These are phyloP conservation scores for Ectobius pallidus DNA, from an alignment of 2,888 invertebrate species.

Conservation along the genomic window DNA sequence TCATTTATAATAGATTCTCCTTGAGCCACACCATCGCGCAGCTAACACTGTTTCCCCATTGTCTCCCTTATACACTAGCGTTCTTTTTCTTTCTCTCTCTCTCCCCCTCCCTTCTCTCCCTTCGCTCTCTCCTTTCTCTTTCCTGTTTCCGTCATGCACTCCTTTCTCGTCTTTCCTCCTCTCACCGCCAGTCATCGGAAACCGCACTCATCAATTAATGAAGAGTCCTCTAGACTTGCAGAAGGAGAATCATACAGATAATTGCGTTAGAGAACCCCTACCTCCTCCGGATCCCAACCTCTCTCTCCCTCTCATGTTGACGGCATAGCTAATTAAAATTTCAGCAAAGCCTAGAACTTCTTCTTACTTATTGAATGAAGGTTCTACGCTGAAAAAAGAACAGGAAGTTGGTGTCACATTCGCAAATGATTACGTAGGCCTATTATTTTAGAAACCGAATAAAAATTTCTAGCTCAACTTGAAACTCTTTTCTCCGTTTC, in stretches of 20 bases:
- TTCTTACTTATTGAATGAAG: background rate
- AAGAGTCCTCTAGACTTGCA: background rate
- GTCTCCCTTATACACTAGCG: no score
- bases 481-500: background rate
- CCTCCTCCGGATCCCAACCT: background rate
- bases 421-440: no score
- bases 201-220: constrained; percentile 34
- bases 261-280: constrained; percentile 20
- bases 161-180: constrained; percentile 4
- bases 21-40: background rate
- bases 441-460: no score
- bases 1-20: no score
- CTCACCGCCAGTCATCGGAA: constrained; percentile 28
- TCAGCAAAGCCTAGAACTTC: constrained; percentile 9
- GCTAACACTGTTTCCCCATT: background rate
- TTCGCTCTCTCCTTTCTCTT: no score
- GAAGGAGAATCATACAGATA: constrained; percentile 26
- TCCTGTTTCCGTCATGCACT: background rate
- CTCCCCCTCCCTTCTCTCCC: background rate
- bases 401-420: background rate
- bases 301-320: constrained; percentile 1
- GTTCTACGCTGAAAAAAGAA: background rate
- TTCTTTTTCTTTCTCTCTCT: background rate
- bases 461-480: background rate
- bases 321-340: constrained; percentile 34